A percentile compares a stretch with the other conserved stretches of the same genome.
Conservation (phyloP, 2,888 invertebrate species). For the Synergus itoensis region DNA sequence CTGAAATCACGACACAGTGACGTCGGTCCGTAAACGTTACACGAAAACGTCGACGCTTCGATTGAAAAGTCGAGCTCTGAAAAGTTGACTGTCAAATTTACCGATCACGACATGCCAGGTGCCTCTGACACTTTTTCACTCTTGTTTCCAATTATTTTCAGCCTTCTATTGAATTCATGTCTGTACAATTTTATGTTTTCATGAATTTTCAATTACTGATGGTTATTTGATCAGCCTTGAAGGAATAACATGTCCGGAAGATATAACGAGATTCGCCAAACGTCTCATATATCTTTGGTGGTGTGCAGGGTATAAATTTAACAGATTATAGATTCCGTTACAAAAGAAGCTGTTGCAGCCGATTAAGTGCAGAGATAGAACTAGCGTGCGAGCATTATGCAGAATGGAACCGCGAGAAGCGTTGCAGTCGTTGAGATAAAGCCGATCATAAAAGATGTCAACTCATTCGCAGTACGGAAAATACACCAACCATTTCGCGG, state of each 20-base stretch:
- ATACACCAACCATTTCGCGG: slow-evolving; percentile 58
- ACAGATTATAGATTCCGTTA: slow-evolving; percentile 18
- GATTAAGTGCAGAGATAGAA: slow-evolving; percentile 42
- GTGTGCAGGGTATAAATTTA: neutral
- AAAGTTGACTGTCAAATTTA: slow-evolving; percentile 19
- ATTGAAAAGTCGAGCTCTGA: slow-evolving; percentile 28
- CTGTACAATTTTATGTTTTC: slow-evolving; percentile 2
- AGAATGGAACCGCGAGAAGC: slow-evolving; percentile 31
- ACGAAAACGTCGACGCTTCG: slow-evolving; percentile 25
- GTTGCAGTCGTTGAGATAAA: slow-evolving; percentile 56
- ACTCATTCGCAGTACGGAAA: slow-evolving; percentile 58
- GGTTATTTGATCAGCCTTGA: neutral
- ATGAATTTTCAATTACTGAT: slow-evolving; percentile 13
- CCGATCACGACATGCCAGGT: slow-evolving; percentile 27
- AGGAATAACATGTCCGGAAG: neutral
- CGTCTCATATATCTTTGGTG: neutral
- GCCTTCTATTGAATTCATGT: neutral
- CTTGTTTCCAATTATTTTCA: slow-evolving; percentile 24
- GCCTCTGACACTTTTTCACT: slow-evolving; percentile 20
- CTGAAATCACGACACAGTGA: slow-evolving; percentile 19
- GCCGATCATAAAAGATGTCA: slow-evolving; percentile 61
- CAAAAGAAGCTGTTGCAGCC: slow-evolving; percentile 41
- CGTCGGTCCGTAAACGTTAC: slow-evolving; percentile 32
- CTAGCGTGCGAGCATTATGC: slow-evolving; percentile 12
- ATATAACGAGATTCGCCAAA: neutral